Evolutionary conservation across 2,797 vertebrate genomes (phyloP).

Genomic region (Cirrhinus mrigala): DNA sequence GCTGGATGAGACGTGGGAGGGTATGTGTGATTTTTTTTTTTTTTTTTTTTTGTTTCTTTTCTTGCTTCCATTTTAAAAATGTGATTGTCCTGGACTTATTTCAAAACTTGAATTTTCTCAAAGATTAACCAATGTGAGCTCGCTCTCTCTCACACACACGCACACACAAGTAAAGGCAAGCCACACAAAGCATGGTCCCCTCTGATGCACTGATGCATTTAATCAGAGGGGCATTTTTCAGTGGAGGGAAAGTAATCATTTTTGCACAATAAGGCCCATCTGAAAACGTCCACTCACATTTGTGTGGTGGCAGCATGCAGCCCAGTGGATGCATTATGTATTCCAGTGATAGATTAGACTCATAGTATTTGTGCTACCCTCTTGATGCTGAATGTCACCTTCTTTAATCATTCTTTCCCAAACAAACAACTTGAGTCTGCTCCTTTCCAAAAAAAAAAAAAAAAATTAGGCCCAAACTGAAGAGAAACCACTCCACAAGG

Average conservation of each 20-base stretch:
- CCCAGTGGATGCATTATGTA: constrained; percentile 53
- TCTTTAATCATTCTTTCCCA: constrained; percentile 58
- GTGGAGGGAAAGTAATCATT: constrained; percentile 59
- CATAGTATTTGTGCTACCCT: constrained; percentile 50
- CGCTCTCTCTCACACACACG: not conserved
- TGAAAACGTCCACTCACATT: constrained; percentile 58
- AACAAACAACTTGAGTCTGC: constrained; percentile 36
- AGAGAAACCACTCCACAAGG: constrained; percentile 8
- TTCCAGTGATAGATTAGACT: constrained; percentile 62
- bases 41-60: too few species aligned
- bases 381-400: constrained; percentile 58
- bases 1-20: not conserved
- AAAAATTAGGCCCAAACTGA: constrained; percentile 8
- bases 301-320: constrained; percentile 49
- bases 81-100: constrained; percentile 28
- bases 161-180: constrained; percentile 25
- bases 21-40: not conserved
- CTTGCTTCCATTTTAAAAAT: constrained; percentile 25
- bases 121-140: constrained; percentile 11
- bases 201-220: constrained; percentile 57
- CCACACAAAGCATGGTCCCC: constrained; percentile 16
- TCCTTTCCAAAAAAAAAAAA: not conserved
- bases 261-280: constrained; percentile 56
- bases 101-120: constrained; percentile 36
- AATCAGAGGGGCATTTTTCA: constrained; percentile 57